Evolutionary conservation across 2,797 vertebrate genomes (phyloP).

Genomic region (Syngnathus acus): DNA sequence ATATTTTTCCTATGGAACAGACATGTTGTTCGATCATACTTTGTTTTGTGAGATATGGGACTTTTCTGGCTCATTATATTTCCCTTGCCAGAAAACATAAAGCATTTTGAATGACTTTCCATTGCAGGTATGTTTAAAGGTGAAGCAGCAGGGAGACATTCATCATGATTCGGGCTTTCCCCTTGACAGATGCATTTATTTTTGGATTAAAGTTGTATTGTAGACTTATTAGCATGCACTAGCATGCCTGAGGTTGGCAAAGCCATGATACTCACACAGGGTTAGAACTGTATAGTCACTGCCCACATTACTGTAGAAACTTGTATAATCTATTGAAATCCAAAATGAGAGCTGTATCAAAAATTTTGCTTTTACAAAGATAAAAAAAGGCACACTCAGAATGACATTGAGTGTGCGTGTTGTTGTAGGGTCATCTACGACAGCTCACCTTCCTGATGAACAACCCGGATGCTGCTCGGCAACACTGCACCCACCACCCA

Average conservation of each 20-base stretch:
- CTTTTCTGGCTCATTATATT: neutral
- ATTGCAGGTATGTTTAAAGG: neutral
- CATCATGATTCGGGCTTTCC: neutral
- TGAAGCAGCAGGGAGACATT: neutral
- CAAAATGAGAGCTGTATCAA: neutral
- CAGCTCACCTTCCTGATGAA: slow-evolving; percentile 80
- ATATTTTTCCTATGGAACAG: neutral
- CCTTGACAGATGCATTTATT: neutral
- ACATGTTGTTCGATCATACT: neutral
- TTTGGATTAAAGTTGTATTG: neutral
- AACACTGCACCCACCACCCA: slow-evolving; percentile 65
- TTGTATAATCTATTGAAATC: neutral
- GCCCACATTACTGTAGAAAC: neutral
- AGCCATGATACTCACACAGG: neutral
- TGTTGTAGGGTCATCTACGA: slow-evolving; percentile 71
- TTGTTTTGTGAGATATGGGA: neutral
- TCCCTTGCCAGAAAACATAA: no score
- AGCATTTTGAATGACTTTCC: neutral
- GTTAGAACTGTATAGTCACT: neutral
- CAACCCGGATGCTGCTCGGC: slow-evolving; percentile 64
- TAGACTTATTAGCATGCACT: neutral
- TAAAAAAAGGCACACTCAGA: neutral
- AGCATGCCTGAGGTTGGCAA: neutral
- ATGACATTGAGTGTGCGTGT: no score
- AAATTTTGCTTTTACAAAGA: neutral